Evolutionary conservation across 1,140 invertebrate genomes (phyloP).

Genomic region (Proctacanthus coquilletti): DNA sequence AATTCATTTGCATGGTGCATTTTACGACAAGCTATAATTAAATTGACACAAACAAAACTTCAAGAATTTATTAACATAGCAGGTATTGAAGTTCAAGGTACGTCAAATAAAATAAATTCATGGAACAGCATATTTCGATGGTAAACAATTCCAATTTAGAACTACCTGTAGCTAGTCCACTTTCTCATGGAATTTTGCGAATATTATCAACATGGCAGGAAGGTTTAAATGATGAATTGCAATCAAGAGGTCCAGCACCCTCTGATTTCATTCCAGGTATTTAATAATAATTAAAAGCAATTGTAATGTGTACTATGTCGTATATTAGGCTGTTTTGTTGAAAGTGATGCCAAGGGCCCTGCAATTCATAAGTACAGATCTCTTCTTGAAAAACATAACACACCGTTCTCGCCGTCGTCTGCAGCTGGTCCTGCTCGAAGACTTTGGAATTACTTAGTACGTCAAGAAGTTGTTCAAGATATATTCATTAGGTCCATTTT

Average conservation of each 20-base stretch:
- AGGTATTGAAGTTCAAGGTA: slow-evolving; percentile 83
- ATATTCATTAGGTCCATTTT: slow-evolving; percentile 94
- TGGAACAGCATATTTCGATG: neutral
- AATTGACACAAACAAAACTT: slow-evolving; percentile 67
- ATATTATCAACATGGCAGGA: slow-evolving; percentile 81
- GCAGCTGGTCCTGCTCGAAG: slow-evolving; percentile 68
- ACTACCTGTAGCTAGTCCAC: slow-evolving; percentile 82
- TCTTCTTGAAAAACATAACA: slow-evolving; percentile 83
- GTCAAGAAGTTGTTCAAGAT: slow-evolving; percentile 86
- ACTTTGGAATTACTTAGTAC: slow-evolving; percentile 86
- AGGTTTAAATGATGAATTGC: slow-evolving; percentile 57
- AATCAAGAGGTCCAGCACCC: slow-evolving; percentile 54
- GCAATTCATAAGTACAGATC: slow-evolving; percentile 87
- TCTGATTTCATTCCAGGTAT: slow-evolving; percentile 55
- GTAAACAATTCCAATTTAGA: slow-evolving; percentile 38
- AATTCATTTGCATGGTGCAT: slow-evolving; percentile 90
- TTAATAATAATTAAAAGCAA: neutral
- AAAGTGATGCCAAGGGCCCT: slow-evolving; percentile 52
- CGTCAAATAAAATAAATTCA: slow-evolving; percentile 9
- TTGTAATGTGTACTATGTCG: no score
- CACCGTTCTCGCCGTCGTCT: slow-evolving; percentile 72
- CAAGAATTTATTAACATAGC: slow-evolving; percentile 51
- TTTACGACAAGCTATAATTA: slow-evolving; percentile 74
- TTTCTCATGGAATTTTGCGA: slow-evolving; percentile 77
- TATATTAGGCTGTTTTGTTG: slow-evolving; percentile 52